Evolutionary conservation across 2,113 vertebrate species (phyloP), one percentile per base, ranked within the genome.

Genomic region (Hemicordylus capensis): DNA sequence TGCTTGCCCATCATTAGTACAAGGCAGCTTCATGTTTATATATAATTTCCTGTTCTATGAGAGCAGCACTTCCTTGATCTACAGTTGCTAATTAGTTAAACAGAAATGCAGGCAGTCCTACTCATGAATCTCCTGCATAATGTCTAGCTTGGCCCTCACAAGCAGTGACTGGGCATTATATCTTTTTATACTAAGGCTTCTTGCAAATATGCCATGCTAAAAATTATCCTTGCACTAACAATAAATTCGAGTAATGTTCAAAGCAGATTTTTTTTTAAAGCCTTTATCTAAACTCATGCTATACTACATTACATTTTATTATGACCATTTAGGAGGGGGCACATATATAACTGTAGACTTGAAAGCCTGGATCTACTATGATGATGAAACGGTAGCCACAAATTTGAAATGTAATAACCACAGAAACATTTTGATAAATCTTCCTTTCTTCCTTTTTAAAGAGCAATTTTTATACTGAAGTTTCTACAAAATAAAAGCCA

Each of bases 401-500:
- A 69, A 80, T 61, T 46, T 76, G 15, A 91, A 91, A 84, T 84
- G 80, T 90, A 83, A 85, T 89, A 82, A 89, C 61, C 69, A 81
- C 81, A 81, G 82, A 46, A 91, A 81, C 92, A 82, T 81, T 89
- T 69, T 86, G 61, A 48, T 51, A 31, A 70, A 69, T 81, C 81
- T 77, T 90, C 80, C 86, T 84, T 84, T 70, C 85, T 67, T 81
- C 89, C 93, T 76, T 92, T 93, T 76, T 66, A 76, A 90, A 92
- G 93, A 89, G 89, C 76, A 1, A 88, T 93, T 95, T 95, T 94
- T 90, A 48, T 48, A 89, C 90, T 54, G 48, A 83, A 72, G 81
- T 78, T 92, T 93, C 93, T 92, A 93, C 94, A 94, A 94, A 91
- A 96, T 92, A 96, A 88, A 93, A 85, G 87, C 94, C 88, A 90